phyloP scores from a whole-genome alignment of 2,888 invertebrate genomes.

The Mesorhabditis belari region DNA sequence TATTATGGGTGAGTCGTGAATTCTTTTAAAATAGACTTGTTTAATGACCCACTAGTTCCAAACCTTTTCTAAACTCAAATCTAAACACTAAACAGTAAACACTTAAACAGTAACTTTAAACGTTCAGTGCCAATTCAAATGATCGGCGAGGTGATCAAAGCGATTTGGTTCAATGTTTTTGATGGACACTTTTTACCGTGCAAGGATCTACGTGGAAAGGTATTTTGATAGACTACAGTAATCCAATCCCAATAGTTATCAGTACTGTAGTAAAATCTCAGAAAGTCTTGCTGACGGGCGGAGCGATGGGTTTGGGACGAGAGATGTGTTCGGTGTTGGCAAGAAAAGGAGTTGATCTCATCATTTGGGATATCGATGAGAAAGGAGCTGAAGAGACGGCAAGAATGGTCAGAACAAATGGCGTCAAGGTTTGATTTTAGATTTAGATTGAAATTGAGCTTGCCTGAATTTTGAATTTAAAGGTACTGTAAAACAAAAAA shows the following conservation, averaged over 20 bases:
- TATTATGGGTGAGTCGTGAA: no score
- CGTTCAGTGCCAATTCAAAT: neutral
- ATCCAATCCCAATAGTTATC: no score
- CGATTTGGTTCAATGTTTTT: neutral
- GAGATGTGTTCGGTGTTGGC: neutral
- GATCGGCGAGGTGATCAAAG: neutral
- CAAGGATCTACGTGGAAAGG: neutral
- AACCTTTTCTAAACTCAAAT: no score
- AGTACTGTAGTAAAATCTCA: neutral
- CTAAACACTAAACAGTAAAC: no score
- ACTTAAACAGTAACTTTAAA: no score
- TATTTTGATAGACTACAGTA: no score
- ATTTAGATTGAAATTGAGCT: no score
- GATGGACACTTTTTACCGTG: neutral
- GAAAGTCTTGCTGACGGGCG: neutral
- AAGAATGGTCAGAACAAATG: neutral
- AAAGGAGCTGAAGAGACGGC: neutral
- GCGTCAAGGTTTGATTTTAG: neutral
- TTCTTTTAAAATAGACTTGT: no score
- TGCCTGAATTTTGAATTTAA: no score
- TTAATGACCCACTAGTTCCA: no score
- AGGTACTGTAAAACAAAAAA: no score
- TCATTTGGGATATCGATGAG: neutral
- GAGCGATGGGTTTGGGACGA: neutral
- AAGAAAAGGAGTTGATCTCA: neutral